Base-by-base conservation (phyloP, 2,888 invertebrate species). In the Metellina segmentata region DNA sequence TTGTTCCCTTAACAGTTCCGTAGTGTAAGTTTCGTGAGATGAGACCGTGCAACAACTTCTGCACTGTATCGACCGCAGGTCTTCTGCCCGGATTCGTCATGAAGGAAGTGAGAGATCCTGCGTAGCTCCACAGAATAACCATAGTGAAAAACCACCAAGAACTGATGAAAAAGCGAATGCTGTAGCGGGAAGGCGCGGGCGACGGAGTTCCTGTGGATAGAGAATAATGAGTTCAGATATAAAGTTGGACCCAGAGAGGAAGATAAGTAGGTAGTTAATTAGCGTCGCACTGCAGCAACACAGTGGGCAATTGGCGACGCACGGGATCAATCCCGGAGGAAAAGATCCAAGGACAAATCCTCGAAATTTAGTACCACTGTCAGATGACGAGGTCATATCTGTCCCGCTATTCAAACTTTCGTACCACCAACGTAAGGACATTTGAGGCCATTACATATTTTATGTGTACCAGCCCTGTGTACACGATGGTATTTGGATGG, bases 61-160 rank as follows among this genome's bases (percentile, higher is more conserved):
- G 6, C 4, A 92, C 48, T 4, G 88, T 92, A n/a, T 92, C 92
- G 34, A 86, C 49, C 0, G 92, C 81, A 1, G 78, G 85, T 7
- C 81, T 82, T 20, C 85, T 48, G 7, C 89, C 89, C 11, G 92
- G 92, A 74, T 92, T 89, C 0, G 89, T 79, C 92, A 92, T 92
- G n/a, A 89, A 92, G 0, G 89, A 89, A 0, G 92, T 92, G 19
- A 92, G 51, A 8, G 86, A 89, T 2, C 92, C 92, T 0, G 88
- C 81, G n/a, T 92, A 92, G 74, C 92, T 81, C 81, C 89, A 85
- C 11, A 89, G 69, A 6, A 92, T 89, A 11, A 89, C 86, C 78
- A 92, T 70, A 6, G 89, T 86, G 52, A 89, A 89, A n/a, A 92
- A 81, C 92, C 92, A 92, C 92, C 92, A 92, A 9, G 19, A 69